These are phyloP conservation scores for Rhingia campestris DNA, from an alignment of 2,888 invertebrate genomes.

Conservation along the genomic window DNA sequence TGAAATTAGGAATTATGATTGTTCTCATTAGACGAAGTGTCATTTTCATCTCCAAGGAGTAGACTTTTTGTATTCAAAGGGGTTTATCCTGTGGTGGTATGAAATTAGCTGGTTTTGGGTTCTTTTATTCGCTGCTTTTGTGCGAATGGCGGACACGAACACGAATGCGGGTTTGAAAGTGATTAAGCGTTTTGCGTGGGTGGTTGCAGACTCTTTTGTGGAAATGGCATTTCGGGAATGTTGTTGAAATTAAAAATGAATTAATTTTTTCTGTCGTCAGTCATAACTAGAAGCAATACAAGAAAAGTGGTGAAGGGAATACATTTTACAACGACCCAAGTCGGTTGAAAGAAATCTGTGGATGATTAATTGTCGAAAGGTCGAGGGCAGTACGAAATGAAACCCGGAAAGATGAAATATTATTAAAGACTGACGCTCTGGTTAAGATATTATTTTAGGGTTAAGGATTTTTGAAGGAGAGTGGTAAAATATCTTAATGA, in stretches of 20 bases:
- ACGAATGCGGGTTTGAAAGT: slow-evolving; percentile 51
- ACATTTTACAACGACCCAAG: slow-evolving; percentile 24
- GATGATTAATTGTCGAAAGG: slow-evolving; percentile 51
- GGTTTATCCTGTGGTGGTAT: slow-evolving; percentile 15
- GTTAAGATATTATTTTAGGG: no score
- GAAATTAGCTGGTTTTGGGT: slow-evolving; percentile 41
- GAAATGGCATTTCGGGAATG: slow-evolving; percentile 24
- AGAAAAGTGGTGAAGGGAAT: not conserved
- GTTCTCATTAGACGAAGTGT: slow-evolving; percentile 47
- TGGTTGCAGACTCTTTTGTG: slow-evolving; percentile 1
- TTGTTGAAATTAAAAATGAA: slow-evolving; percentile 64
- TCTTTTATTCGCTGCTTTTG: slow-evolving; percentile 10
- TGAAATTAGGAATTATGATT: slow-evolving; percentile 63
- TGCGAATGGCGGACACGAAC: not conserved
- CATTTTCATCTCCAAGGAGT: slow-evolving; percentile 52
- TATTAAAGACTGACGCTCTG: no score
- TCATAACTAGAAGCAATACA: not conserved
- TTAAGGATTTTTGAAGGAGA: no score
- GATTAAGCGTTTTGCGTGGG: slow-evolving; percentile 51
- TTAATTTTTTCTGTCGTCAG: slow-evolving; percentile 35
- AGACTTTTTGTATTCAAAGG: slow-evolving; percentile 45
- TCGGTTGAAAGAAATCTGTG: slow-evolving; percentile 47
- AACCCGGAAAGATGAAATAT: no score
- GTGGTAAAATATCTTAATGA: no score
- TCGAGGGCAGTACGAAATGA: slow-evolving; percentile 25